phyloP scores from a whole-genome alignment of 2,113 vertebrate species.

The Myrmecobius fasciatus region DNA sequence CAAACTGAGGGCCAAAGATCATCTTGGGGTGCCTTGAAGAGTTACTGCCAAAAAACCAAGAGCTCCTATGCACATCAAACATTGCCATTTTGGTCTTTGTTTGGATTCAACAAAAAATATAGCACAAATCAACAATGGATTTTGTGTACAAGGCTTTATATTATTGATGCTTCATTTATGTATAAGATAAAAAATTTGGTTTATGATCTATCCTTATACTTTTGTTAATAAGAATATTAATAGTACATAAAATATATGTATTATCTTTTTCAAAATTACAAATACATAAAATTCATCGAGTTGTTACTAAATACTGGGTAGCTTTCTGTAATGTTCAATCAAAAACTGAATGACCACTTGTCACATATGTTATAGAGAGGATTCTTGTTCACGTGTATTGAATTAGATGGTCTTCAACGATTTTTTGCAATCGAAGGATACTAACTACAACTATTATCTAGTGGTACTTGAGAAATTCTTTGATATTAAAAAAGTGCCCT shows the following conservation, averaged over 20 bases:
- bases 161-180: not conserved
- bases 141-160: not conserved
- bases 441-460: not conserved
- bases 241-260: not conserved
- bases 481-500: not conserved
- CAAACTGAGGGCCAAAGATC: not conserved
- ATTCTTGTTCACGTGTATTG: not conserved
- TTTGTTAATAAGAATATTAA: not conserved
- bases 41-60: not conserved
- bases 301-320: not conserved
- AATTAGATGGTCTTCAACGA: not conserved
- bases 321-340: not conserved
- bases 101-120: not conserved
- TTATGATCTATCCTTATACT: not conserved
- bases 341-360: not conserved
- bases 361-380: not conserved
- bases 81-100: not conserved
- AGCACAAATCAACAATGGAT: not conserved
- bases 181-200: not conserved
- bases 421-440: not conserved
- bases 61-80: not conserved
- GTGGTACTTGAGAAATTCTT: not conserved
- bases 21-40: not conserved
- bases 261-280: not conserved
- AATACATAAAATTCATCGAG: not conserved